A percentile compares a stretch with the other conserved stretches of the same genome.
These are phyloP conservation scores for Sternarchorhynchus goeldii DNA, from an alignment of 2,797 vertebrate genomes.

Conservation along the genomic window DNA sequence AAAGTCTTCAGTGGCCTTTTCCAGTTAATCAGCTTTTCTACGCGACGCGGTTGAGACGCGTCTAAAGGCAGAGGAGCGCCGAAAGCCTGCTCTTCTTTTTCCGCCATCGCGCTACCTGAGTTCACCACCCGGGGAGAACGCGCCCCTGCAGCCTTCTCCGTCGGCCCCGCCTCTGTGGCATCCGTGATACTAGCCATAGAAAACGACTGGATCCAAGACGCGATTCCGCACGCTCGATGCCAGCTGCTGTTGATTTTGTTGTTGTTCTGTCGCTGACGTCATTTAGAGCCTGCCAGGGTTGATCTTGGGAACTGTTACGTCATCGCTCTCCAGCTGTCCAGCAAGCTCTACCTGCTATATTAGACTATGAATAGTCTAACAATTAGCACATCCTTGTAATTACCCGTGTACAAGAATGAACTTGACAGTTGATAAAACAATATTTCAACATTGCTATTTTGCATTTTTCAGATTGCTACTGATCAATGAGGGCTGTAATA, in stretches of 20 bases:
- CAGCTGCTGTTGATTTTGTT: conserved; percentile 59
- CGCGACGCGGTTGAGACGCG: conserved; percentile 49
- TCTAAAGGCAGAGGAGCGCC: conserved; percentile 23
- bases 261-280: conserved; percentile 66
- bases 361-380: too few relatives aligned
- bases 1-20: conserved; percentile 79
- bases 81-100: conserved; percentile 42
- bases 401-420: not conserved
- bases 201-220: conserved; percentile 39
- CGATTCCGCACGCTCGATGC: conserved; percentile 21
- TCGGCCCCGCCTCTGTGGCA: conserved; percentile 43
- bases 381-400: too few relatives aligned
- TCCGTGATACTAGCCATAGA: conserved; percentile 56
- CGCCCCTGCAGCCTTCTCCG: conserved; percentile 9
- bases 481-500: not conserved
- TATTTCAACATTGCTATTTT: not conserved
- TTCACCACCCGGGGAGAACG: conserved; percentile 2
- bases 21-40: conserved; percentile 78
- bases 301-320: conserved; percentile 40
- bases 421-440: not conserved
- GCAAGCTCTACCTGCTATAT: conserved; percentile 7
- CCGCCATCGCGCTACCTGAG: conserved; percentile 49
- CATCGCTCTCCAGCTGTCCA: conserved; percentile 23
- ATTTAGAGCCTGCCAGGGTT: conserved; percentile 49
- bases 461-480: not conserved